Percentiles rank a stretch among this genome's conserved stretches.
phyloP scores from a whole-genome alignment of 2,113 vertebrate genomes.

The Proterorhinus semilunaris region DNA sequence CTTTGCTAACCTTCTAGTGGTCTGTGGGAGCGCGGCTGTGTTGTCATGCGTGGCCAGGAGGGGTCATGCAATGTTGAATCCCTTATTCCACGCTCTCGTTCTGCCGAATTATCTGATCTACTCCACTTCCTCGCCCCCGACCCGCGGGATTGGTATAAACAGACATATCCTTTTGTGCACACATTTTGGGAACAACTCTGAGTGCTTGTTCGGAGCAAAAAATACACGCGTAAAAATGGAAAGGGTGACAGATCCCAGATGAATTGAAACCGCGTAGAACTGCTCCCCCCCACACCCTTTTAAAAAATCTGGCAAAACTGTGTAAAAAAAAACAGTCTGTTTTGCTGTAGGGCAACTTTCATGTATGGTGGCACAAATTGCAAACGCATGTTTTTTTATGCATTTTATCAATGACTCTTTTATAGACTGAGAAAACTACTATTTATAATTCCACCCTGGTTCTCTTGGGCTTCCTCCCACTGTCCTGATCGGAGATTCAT shows the following conservation, averaged over 20 bases:
- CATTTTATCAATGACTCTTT: not conserved
- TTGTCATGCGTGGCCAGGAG: slow-evolving; percentile 28
- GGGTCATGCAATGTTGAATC: slow-evolving; percentile 19
- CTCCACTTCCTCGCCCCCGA: slow-evolving; percentile 1
- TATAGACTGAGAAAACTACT: not conserved
- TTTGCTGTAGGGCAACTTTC: slow-evolving; percentile 10
- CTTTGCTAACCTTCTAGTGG: slow-evolving; percentile 1
- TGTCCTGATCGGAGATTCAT: not conserved
- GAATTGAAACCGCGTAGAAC: slow-evolving; percentile 9
- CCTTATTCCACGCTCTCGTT: slow-evolving; percentile 36
- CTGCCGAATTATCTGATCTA: slow-evolving; percentile 42
- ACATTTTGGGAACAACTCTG: slow-evolving; percentile 9
- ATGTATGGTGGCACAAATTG: not conserved
- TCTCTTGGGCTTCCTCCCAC: not conserved
- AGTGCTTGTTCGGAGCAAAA: slow-evolving; percentile 26
- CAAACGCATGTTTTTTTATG: not conserved
- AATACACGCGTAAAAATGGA: slow-evolving; percentile 8
- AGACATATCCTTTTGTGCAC: slow-evolving; percentile 9
- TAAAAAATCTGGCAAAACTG: not conserved
- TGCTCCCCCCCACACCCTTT: not conserved
- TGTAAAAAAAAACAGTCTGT: slow-evolving; percentile 5
- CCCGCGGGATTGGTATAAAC: slow-evolving; percentile 27
- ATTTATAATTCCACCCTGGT: not conserved
- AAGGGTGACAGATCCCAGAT: slow-evolving; percentile 27
- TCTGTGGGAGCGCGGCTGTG: slow-evolving; percentile 16